These are phyloP conservation scores for Drosophila carrolli DNA, from an alignment of 1,140 invertebrate genomes.

Conservation along the genomic window DNA sequence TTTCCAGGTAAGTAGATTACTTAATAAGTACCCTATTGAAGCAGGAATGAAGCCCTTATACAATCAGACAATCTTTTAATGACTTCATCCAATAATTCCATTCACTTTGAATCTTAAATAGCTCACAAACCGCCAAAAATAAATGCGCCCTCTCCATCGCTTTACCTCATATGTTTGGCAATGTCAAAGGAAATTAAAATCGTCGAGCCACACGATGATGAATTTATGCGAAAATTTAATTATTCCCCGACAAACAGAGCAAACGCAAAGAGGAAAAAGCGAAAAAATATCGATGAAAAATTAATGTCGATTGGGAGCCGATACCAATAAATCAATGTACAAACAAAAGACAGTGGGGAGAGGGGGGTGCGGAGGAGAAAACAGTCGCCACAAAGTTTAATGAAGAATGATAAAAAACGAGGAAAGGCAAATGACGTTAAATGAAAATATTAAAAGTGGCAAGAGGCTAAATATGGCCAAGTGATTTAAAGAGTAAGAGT, in stretches of 20 bases:
- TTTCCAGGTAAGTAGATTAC: too few relatives aligned
- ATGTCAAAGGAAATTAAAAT: constrained; percentile 79
- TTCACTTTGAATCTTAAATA: constrained; percentile 11
- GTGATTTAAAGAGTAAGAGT: constrained; percentile 37
- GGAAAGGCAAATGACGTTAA: constrained; percentile 67
- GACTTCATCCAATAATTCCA: constrained; percentile 8
- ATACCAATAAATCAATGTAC: constrained; percentile 73
- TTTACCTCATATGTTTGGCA: constrained; percentile 18
- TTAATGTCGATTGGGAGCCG: constrained; percentile 78
- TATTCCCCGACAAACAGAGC: constrained; percentile 74
- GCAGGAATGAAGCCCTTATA: too few relatives aligned
- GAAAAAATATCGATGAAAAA: constrained; percentile 72
- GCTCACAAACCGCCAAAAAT: constrained; percentile 10
- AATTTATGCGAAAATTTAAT: constrained; percentile 82
- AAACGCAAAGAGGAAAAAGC: constrained; percentile 11
- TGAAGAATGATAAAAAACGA: constrained; percentile 63
- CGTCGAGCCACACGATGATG: constrained; percentile 62
- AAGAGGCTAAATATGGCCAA: constrained; percentile 62
- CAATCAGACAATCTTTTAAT: neutral
- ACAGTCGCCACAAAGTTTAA: constrained; percentile 62
- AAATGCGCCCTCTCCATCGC: constrained; percentile 2
- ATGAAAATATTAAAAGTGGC: constrained; percentile 72
- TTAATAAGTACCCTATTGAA: too few relatives aligned
- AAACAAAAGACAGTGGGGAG: constrained; percentile 49
- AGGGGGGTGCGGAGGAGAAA: neutral